Conservation (phyloP, 2,113 vertebrate genomes). For the Telmatochromis brichardi region DNA sequence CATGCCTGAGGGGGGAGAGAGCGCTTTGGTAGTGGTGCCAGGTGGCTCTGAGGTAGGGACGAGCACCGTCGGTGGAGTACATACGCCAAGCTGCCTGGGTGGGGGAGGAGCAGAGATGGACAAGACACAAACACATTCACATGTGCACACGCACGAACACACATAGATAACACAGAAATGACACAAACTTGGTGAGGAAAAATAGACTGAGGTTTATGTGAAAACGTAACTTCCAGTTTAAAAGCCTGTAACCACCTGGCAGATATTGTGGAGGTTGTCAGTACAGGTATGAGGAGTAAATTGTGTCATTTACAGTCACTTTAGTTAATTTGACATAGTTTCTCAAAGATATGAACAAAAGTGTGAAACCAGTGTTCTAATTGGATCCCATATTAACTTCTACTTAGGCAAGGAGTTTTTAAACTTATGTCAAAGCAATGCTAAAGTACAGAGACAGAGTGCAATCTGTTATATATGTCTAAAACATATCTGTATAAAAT, state of each 20-base stretch:
- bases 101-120: slow-evolving; percentile 53
- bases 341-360: not conserved
- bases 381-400: not conserved
- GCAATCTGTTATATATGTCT: not conserved
- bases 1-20: slow-evolving; percentile 83
- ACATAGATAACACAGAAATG: slow-evolving; percentile 6
- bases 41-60: slow-evolving; percentile 80
- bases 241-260: slow-evolving; percentile 2
- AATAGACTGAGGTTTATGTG: not conserved
- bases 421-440: not conserved
- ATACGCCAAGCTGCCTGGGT: slow-evolving; percentile 83
- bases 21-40: slow-evolving; percentile 82
- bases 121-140: not conserved
- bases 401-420: not conserved
- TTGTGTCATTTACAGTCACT: not conserved
- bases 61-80: slow-evolving; percentile 77
- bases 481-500: not conserved
- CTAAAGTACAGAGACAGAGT: accelerated
- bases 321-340: not conserved
- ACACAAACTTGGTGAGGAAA: slow-evolving; percentile 31
- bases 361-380: not conserved
- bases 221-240: not conserved
- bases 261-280: not conserved
- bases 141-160: not conserved
- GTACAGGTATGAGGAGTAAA: accelerated